These are phyloP conservation scores for Drosophila mayri DNA, from an alignment of 1,140 invertebrate species.

Conservation along the genomic window DNA sequence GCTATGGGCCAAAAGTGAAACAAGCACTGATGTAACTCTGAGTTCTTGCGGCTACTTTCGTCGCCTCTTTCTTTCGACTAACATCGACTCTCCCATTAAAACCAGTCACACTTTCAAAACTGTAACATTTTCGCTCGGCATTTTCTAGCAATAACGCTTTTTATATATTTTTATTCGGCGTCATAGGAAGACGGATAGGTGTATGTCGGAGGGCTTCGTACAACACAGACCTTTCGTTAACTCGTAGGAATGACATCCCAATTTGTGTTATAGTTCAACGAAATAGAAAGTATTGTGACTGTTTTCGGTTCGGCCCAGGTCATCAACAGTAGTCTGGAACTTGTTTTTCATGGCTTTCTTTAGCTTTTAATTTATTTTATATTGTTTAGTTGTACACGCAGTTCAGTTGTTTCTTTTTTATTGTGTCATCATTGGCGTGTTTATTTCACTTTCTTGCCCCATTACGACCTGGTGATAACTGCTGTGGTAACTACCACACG, in stretches of 20 bases:
- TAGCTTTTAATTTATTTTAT: conserved; percentile 40
- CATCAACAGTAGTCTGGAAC: not conserved
- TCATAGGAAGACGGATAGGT: conserved; percentile 5
- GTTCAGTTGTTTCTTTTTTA: conserved; percentile 44
- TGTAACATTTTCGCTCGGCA: conserved; percentile 14
- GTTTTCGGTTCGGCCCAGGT: not conserved
- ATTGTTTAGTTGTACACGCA: conserved; percentile 22
- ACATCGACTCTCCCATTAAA: conserved; percentile 1
- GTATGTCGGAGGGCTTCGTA: conserved; percentile 5
- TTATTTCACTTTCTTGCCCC: conserved; percentile 21
- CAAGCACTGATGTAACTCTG: not conserved
- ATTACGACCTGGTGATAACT: conserved; percentile 6
- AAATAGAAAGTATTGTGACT: conserved; percentile 59
- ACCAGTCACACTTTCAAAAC: conserved; percentile 9
- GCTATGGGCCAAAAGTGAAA: not conserved
- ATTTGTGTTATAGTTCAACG: conserved; percentile 31
- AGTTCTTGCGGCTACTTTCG: conserved; percentile 29
- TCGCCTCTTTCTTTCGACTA: conserved; percentile 4
- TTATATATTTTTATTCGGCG: conserved; percentile 25
- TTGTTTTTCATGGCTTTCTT: conserved; percentile 42
- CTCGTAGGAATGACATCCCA: conserved; percentile 30
- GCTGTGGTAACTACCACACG: not conserved
- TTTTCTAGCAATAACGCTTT: conserved; percentile 27
- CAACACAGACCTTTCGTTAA: conserved; percentile 36
- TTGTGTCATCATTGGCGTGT: conserved; percentile 33